phyloP scores from a whole-genome alignment of 2,888 invertebrate species.

The Azorinus chamasolen region DNA sequence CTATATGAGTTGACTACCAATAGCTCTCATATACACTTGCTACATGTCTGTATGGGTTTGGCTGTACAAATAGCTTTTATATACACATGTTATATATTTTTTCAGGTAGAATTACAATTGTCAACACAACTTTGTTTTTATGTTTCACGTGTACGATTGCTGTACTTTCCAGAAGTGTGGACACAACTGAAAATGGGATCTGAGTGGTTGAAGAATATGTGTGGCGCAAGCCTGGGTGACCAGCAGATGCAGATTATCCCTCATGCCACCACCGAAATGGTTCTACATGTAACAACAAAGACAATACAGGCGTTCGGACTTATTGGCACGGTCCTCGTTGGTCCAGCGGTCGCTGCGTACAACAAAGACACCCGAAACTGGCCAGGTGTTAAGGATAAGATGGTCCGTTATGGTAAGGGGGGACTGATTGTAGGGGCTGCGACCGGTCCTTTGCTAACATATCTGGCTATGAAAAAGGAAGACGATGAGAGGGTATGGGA shows the following conservation, averaged over 20 bases:
- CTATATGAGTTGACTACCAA: too few species aligned
- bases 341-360: constrained; percentile 49
- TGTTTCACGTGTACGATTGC: too few species aligned
- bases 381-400: constrained; percentile 32
- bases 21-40: too few species aligned
- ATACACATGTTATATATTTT: too few species aligned
- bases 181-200: constrained; percentile 17
- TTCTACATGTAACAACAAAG: constrained; percentile 55
- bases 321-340: constrained; percentile 50
- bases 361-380: constrained; percentile 58
- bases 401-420: constrained; percentile 46
- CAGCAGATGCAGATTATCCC: constrained; percentile 55
- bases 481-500: constrained; percentile 43
- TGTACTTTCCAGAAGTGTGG: too few species aligned
- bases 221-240: constrained; percentile 39
- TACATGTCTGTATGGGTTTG: too few species aligned
- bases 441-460: constrained; percentile 47
- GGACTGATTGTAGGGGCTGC: constrained; percentile 53
- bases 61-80: too few species aligned
- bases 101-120: too few species aligned
- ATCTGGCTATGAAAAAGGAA: constrained; percentile 42
- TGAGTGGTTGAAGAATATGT: constrained; percentile 54
- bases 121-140: too few species aligned
- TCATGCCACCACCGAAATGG: constrained; percentile 37
- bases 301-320: constrained; percentile 56